Evolutionary conservation across 2,888 invertebrate species (phyloP), one percentile per base, ranked within the genome.

Genomic region (Noctua janthina): DNA sequence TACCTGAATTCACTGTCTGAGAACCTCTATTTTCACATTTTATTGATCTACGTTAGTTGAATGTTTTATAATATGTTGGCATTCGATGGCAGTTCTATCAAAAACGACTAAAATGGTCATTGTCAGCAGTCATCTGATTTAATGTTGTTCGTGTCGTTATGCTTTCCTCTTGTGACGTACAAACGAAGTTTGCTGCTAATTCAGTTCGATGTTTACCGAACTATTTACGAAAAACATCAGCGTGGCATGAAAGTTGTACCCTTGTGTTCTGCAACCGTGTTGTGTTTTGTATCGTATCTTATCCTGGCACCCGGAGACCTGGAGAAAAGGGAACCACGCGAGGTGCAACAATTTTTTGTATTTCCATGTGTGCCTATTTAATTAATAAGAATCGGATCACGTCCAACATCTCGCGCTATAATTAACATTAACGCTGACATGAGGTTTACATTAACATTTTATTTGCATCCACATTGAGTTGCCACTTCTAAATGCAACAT

Each of bases 391-490:
- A 59, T 69, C 85, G n/a, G 7, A 54, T 35, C 80, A 79, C 74
- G 74, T 70, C 46, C 46, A 1, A 23, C 66, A 68, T 74, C 66
- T 85, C 71, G 71, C 85, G 35, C 74, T 71, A 43, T 68, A 83
- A 72, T 67, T 71, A 54, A 74, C 74, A 79, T 79, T 66, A 66
- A 35, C 64, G 43, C 69, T 43, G 73, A 59, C 73, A 59, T 59
- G 35, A 78, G 51, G 71, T 51, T 77, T 35, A 70, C 51, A 82
- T 84, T 84, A 46, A 64, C 66, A 84, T 70, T 67, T 71, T 49
- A 79, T 84, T 79, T 79, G 62, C 71, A 79, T 80, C 66, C n/a
- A 51, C 66, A 20, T 67, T 54, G 17, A 62, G 51, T 49, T n/a
- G 35, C 43, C 39, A 35, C 54, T 71, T 69, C 20, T 84, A 49